These are phyloP conservation scores for Rhadina sibilatrix DNA, from an alignment of 2,113 vertebrate genomes.

Conservation along the genomic window DNA sequence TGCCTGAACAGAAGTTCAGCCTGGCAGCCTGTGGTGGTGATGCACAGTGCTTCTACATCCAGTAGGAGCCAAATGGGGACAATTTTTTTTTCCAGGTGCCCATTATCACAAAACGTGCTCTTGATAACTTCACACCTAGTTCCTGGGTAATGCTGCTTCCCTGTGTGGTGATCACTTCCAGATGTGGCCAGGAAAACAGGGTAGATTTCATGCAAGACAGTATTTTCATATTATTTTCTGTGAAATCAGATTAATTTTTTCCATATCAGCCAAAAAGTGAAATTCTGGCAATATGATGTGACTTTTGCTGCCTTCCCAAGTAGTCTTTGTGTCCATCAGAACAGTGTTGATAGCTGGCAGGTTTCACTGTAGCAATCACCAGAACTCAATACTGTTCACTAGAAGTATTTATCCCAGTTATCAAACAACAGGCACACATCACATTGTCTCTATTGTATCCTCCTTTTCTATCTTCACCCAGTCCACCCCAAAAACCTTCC, in stretches of 20 bases:
- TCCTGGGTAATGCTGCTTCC: background rate
- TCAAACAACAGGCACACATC: background rate
- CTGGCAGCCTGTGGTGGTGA: background rate
- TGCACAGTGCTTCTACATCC: background rate
- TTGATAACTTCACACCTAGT: background rate
- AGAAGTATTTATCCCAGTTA: background rate
- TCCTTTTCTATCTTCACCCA: background rate
- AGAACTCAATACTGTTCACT: background rate
- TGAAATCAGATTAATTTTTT: background rate
- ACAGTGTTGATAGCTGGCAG: background rate
- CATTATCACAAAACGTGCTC: background rate
- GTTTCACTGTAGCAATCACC: background rate
- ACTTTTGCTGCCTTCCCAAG: background rate
- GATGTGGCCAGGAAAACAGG: background rate
- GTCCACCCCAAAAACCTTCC: background rate
- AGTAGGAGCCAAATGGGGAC: background rate
- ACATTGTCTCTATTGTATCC: rapidly evolving
- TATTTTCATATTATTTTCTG: background rate
- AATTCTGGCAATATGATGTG: background rate
- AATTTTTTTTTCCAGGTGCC: background rate
- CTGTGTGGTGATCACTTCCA: background rate
- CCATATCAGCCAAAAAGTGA: background rate
- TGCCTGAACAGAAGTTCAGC: background rate
- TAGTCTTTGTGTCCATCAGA: background rate
- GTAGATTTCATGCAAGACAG: background rate